Base-by-base conservation (phyloP, 2,797 vertebrate species). In the Syngnathus rostellatus region DNA sequence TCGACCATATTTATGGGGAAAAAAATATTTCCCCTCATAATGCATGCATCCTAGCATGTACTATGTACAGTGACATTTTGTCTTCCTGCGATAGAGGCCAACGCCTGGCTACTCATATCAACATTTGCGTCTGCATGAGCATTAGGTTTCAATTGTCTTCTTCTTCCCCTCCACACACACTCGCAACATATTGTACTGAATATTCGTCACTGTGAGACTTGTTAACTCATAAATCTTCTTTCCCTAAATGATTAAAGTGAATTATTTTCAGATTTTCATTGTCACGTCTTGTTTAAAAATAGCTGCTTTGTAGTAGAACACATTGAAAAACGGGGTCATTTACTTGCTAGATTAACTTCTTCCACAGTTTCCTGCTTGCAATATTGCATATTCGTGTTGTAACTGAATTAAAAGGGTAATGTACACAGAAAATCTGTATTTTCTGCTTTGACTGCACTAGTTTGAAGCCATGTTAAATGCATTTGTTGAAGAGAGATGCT, bases 11-110 rank as follows among this genome's bases (percentile, higher is more conserved):
- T 37, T 16, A 16, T 2, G 55, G 51, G 51, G 10, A 23, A 17
- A 9, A 21, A 21, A 3, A 9, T 21, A n/a, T 54, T 54, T 54
- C 4, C 23, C 21, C 9, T 25, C 53, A 25, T 54, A 21, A 40
- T n/a, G n/a, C 17, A 43, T 43, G 40, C 6, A 43, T 16, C 9
- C 10, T 5, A 5, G 6, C 53, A 55, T 55, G 53, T 55, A 31
- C 76, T 77, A 82, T 77, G 71, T 69, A 62, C 70, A 75, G 80
- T 76, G 74, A 70, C 77, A 70, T 71, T 72, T 79, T 76, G 78
- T 77, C 71, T 82, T 43, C 19, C 19, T 61, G n/a, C 2, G 65
- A 46, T 78, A 71, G 62, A 39, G 68, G 73, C 64, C 71, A 65
- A 63, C 57, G 68, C 69, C 75, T 76, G 67, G 70, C 66, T 78